Evolutionary conservation across 2,113 vertebrate genomes (phyloP), one percentile per base, ranked within the genome.

Genomic region (Nematolebias whitei): DNA sequence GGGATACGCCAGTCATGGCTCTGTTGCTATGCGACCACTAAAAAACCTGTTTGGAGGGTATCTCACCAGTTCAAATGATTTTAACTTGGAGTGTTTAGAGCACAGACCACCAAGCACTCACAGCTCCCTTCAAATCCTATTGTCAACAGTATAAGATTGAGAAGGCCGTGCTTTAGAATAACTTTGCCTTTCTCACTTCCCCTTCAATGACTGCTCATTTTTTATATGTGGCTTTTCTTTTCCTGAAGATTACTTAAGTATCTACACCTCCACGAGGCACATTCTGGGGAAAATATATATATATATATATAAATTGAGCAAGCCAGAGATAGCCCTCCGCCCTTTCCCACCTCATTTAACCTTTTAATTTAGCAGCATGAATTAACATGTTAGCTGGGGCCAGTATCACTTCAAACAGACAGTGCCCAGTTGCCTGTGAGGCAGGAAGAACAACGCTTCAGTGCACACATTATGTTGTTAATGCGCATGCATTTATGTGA

Each of bases 311-410:
- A 76, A 71, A 78, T 45, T 23, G 57, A 80, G 61, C 55, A 73
- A 70, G 76, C 59, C 60, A 76, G 60, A 80, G 60, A 72, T 68
- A 75, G 50, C 59, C 50, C 18, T 19, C 68, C 65, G 71, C 53
- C 78, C 79, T 75, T 78, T 71, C 56, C 44, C 61, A 73, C 73
- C 55, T 78, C 65, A 74, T 88, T 89, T 90, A 90, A 91, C 82
- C 86, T 90, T 90, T 89, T 72, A 85, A 89, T 88, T 88, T 88
- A 91, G 79, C 74, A 80, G 84, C 74, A 71, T 73, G 83, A 79
- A 89, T 86, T 85, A 88, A 87, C 84, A 74, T 64, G 79, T 69
- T 62, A 58, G 73, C 67, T 63, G 22, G 68, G 68, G 71, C 73
- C 74, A 39, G 71, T 87, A 84, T 88, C 74, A 80, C 61, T 87